Percentiles rank a stretch among this genome's conserved stretches.
Evolutionary conservation across 1,140 invertebrate genomes (phyloP).

Genomic region (Drosophila willistoni): DNA sequence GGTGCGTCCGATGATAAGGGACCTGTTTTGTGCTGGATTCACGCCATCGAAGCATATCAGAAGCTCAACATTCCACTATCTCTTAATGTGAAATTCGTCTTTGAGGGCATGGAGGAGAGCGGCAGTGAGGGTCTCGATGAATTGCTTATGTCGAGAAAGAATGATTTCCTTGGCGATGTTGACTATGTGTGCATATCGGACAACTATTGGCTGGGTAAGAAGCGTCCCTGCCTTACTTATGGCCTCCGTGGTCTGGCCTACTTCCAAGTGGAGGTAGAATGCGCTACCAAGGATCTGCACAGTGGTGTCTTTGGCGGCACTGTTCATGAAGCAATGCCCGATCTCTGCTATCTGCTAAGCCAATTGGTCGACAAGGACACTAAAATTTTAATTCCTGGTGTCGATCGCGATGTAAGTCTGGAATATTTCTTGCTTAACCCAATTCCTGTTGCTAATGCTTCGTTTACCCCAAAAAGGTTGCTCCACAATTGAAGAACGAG

Average conservation of each 20-base stretch:
- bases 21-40: constrained; percentile 95
- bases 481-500: constrained; percentile 88
- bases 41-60: constrained; percentile 95
- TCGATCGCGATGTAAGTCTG: constrained; percentile 88
- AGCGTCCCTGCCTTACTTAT: constrained; percentile 98
- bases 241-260: constrained; percentile 97
- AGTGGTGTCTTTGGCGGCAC: constrained; percentile 97
- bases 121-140: constrained; percentile 98
- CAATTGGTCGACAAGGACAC: constrained; percentile 93
- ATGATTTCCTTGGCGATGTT: constrained; percentile 91
- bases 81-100: constrained; percentile 97
- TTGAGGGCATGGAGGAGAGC: constrained; percentile 99
- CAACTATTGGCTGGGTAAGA: constrained; percentile 99
- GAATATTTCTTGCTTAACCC: neutral
- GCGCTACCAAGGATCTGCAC: constrained; percentile 96
- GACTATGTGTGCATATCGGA: constrained; percentile 99
- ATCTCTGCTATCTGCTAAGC: constrained; percentile 93
- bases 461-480: constrained; percentile 52
- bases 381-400: constrained; percentile 91
- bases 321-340: constrained; percentile 94
- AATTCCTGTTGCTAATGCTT: constrained; percentile 16
- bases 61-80: constrained; percentile 89
- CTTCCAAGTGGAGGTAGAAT: constrained; percentile 95
- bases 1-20: constrained; percentile 98
- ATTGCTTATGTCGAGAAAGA: constrained; percentile 89